These are phyloP conservation scores for Numenius phaeopus DNA, from an alignment of 2,797 vertebrate species.

Conservation along the genomic window DNA sequence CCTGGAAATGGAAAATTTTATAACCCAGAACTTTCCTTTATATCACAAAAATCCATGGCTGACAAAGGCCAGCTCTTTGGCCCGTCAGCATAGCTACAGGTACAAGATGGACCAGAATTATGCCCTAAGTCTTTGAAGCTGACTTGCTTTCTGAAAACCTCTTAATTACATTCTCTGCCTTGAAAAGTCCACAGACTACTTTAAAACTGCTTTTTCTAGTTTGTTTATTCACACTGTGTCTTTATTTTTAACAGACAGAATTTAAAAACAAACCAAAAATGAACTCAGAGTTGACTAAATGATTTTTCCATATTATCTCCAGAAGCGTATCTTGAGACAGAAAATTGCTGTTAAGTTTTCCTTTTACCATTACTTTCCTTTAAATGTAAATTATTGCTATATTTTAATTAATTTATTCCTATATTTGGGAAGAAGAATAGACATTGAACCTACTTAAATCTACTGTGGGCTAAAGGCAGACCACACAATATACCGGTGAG, in stretches of 20 bases:
- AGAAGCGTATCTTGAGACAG: background rate
- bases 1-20: background rate
- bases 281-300: background rate
- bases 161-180: background rate
- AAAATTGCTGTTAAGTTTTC: background rate
- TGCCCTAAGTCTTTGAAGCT: background rate
- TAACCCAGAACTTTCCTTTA: background rate
- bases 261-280: background rate
- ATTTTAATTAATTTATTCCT: background rate
- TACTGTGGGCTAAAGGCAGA: background rate
- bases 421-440: background rate
- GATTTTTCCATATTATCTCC: background rate
- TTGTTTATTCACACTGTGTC: background rate
- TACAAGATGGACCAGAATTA: background rate
- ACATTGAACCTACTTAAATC: background rate
- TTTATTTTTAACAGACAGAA: background rate
- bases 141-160: background rate
- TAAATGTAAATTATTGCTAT: background rate
- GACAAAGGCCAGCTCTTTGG: background rate
- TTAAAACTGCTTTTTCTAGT: background rate
- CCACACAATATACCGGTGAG: background rate
- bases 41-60: background rate
- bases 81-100: accelerated
- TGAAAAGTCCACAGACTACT: background rate
- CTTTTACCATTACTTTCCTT: background rate